phyloP scores from a whole-genome alignment of 2,888 invertebrate species.

The Abrostola triplasia region DNA sequence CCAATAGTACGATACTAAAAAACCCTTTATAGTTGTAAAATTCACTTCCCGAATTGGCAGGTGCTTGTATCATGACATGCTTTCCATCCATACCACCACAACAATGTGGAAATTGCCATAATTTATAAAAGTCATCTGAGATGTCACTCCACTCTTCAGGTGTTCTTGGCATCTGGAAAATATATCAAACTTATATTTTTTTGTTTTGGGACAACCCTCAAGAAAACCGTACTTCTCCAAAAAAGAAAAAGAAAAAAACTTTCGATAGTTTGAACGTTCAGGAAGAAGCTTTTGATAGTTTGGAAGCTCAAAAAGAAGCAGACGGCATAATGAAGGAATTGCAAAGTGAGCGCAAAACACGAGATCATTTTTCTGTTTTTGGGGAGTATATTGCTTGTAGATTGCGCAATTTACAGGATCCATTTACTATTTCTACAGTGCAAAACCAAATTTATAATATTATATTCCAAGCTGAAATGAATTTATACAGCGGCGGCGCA shows the following conservation, averaged over 20 bases:
- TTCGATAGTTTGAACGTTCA: constrained; percentile 22
- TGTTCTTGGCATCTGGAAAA: constrained; percentile 19
- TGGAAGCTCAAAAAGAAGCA: constrained; percentile 22
- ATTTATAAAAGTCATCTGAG: constrained; percentile 18
- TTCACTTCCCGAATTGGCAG: constrained; percentile 19
- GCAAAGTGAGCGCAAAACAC: constrained; percentile 23
- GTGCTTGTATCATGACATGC: constrained; percentile 25
- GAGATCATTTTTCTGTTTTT: constrained; percentile 34
- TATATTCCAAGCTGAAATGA: constrained; percentile 32
- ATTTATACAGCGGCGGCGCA: constrained; percentile 17
- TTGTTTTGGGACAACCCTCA: neutral
- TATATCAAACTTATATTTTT: neutral
- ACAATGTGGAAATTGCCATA: constrained; percentile 31
- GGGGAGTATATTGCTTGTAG: constrained; percentile 41
- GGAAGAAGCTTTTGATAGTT: constrained; percentile 26
- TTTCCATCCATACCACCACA: constrained; percentile 30
- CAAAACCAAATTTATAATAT: constrained; percentile 19
- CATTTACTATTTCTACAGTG: constrained; percentile 35
- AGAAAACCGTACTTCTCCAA: constrained; percentile 26
- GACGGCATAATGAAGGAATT: constrained; percentile 24
- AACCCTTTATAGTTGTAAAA: constrained; percentile 23
- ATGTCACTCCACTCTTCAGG: constrained; percentile 25
- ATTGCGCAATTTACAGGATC: constrained; percentile 35
- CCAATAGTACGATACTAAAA: constrained; percentile 20
- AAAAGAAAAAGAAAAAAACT: constrained; percentile 34